phyloP scores from a whole-genome alignment of 2,888 invertebrate species.

The Rotaria magnacalcarata region DNA sequence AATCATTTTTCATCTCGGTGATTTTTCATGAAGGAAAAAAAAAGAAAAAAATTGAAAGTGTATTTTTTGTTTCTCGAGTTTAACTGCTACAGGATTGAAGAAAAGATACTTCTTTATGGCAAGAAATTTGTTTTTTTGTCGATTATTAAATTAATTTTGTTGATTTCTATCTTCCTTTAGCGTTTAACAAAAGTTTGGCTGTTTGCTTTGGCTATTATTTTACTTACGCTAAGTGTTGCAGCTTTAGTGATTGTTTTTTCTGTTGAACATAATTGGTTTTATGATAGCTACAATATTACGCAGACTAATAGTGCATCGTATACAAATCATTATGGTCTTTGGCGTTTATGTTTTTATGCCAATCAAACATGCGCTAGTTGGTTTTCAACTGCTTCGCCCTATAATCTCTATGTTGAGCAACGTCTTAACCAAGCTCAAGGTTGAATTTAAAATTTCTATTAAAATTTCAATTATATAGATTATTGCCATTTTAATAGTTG shows the following conservation, averaged over 20 bases:
- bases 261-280: not conserved
- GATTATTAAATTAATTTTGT: too few relatives aligned
- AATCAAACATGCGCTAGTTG: not conserved
- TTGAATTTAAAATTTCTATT: not conserved
- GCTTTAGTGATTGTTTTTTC: slow-evolving; percentile 12
- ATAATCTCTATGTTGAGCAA: not conserved
- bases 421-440: not conserved
- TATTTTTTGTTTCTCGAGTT: not conserved
- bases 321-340: not conserved
- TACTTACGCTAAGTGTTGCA: not conserved
- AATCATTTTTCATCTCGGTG: not conserved
- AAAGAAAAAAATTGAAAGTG: too few relatives aligned
- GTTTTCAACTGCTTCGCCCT: not conserved
- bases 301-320: too few relatives aligned
- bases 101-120: too few relatives aligned
- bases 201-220: not conserved
- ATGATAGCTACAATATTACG: not conserved
- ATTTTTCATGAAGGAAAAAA: not conserved
- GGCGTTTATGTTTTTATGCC: not conserved
- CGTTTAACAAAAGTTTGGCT: not conserved
- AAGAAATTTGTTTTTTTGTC: too few relatives aligned
- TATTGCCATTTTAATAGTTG: not conserved
- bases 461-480: too few relatives aligned
- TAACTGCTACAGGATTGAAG: too few relatives aligned
- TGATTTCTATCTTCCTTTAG: not conserved